phyloP scores from a whole-genome alignment of 1,140 invertebrate species.

The Drosophila paulistorum region DNA sequence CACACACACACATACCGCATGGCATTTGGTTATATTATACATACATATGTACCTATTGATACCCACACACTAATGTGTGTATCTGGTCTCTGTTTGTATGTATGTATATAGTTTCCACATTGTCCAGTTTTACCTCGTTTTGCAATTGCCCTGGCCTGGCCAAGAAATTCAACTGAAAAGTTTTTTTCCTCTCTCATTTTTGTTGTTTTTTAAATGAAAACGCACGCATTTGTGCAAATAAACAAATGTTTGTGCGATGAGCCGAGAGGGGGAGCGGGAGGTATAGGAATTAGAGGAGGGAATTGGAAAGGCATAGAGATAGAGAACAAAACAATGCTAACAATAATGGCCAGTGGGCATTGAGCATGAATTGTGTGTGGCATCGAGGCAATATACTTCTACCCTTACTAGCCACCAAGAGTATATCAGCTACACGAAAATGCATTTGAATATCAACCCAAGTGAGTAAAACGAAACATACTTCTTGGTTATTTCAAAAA shows the following conservation, averaged over 20 bases:
- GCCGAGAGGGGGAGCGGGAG: constrained; percentile 14
- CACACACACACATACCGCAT: constrained; percentile 9
- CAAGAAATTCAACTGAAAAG: constrained; percentile 70
- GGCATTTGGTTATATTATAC: constrained; percentile 4
- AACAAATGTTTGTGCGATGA: constrained; percentile 52
- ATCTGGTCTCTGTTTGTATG: constrained; percentile 6
- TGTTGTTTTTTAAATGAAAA: constrained; percentile 51
- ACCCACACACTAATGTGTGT: not conserved
- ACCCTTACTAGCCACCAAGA: too few relatives aligned
- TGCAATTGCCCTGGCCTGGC: constrained; percentile 46
- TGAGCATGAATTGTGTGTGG: constrained; percentile 8
- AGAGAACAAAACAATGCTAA: constrained; percentile 11
- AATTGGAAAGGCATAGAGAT: constrained; percentile 11
- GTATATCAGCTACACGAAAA: too few relatives aligned
- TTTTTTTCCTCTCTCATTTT: constrained; percentile 17
- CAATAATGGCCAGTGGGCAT: constrained; percentile 9
- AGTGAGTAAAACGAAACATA: too few relatives aligned
- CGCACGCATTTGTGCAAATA: constrained; percentile 78
- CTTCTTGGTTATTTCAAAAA: too few relatives aligned
- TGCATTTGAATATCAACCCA: too few relatives aligned
- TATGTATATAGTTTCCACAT: constrained; percentile 51
- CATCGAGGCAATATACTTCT: not conserved
- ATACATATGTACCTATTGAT: not conserved
- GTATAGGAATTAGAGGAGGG: constrained; percentile 8
- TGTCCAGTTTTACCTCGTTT: constrained; percentile 57